Base-by-base conservation (phyloP, 2,797 vertebrate genomes). In the Sparidentex hasta region DNA sequence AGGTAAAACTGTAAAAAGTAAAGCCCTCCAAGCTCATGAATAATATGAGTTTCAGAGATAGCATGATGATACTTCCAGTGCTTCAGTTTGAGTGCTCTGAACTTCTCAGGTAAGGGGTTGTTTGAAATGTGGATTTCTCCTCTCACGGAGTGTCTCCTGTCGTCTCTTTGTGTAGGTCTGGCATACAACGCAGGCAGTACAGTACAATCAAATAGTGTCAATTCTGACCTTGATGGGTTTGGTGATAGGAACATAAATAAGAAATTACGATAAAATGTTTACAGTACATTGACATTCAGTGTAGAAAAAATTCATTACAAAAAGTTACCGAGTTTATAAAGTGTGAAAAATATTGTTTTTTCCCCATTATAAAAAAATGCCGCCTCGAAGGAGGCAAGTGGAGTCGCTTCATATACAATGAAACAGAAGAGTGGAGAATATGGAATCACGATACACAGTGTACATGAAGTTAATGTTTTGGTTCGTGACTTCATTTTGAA, bases 331-430 rank as follows among this genome's bases (percentile, higher is more conserved):
- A 92, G 95, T 95, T 93, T 96, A 95, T 93, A 97, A 97, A 98
- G 92, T 93, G 95, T 97, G 96, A 96, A 96, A 97, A 97, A 98
- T 97, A 97, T 84, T 74, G 44, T 88, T 71, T 83, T 91, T 91
- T 86, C 70, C 85, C 83, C 78, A 54, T 83, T 97, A 96, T 97
- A 96, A 97, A 95, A 97, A 98, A 97, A 95, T 74, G 96, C 96
- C 96, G 95, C 96, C 94, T 98, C 96, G 92, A 98, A 97, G 94
- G 95, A 98, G 97, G 97, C 97, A 96, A 97, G 94, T 81, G 93
- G 95, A 89, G 83, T 94, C 80, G 82, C 95, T 95, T 95, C 83
- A 87, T 95, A 91, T 94, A 95, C 68, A 86, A 85, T 88, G 78
- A 90, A 85, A 91, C 81, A 59, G 50, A 84, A 67, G 44, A 78